Evolutionary conservation across 92 coral and sea anemone genomes (phyloP).

Genomic region (Ricordea florida): DNA sequence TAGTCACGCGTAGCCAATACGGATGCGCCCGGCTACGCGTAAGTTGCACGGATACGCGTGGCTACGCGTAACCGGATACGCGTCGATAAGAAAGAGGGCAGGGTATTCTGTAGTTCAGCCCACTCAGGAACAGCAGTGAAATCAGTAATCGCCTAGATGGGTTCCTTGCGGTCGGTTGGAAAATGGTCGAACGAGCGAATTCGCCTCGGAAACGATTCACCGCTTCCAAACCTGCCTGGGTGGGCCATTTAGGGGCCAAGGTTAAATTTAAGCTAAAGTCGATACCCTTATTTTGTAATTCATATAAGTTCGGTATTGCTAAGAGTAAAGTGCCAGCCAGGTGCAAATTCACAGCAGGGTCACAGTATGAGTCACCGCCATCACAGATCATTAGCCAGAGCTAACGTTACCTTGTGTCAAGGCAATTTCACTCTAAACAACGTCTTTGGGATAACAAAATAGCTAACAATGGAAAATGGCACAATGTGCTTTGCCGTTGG

Average conservation of each 20-base stretch:
- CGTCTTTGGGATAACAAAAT: no score
- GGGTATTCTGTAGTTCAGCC: no score
- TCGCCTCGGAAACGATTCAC: constrained; percentile 25
- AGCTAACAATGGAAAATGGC: no score
- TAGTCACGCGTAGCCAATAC: no score
- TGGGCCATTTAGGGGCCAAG: constrained; percentile 16
- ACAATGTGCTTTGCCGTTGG: no score
- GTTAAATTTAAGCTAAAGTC: constrained; percentile 24
- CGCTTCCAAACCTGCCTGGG: constrained; percentile 33
- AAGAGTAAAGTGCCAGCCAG: constrained; percentile 14
- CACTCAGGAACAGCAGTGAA: constrained; percentile 22
- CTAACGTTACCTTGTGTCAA: no score
- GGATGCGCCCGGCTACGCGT: no score
- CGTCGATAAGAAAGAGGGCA: no score
- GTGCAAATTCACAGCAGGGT: neutral
- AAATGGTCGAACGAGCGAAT: constrained; percentile 31
- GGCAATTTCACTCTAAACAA: no score
- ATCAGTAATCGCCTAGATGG: constrained; percentile 29
- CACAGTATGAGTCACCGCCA: neutral
- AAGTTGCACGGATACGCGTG: no score
- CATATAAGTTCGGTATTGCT: constrained; percentile 2
- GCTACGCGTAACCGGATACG: no score
- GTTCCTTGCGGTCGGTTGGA: constrained; percentile 9
- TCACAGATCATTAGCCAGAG: no score
- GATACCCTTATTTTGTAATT: constrained; percentile 14